These are phyloP conservation scores for Cephus spinipes DNA, from an alignment of 2,888 invertebrate genomes.

Conservation along the genomic window DNA sequence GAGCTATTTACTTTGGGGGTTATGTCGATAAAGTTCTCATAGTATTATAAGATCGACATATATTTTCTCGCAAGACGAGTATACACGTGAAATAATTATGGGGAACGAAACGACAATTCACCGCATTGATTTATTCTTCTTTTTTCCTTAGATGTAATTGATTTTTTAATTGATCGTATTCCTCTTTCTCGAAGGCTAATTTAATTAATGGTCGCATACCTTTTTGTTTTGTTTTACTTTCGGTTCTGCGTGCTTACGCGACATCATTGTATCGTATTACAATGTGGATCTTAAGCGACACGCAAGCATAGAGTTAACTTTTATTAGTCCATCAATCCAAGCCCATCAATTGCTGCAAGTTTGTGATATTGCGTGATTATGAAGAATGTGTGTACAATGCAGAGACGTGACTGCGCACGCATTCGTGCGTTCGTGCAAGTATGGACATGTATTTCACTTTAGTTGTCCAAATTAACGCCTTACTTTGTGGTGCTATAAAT, in stretches of 20 bases:
- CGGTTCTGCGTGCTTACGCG: not conserved
- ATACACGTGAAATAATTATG: not conserved
- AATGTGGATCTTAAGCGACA: not conserved
- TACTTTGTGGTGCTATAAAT: not conserved
- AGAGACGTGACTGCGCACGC: constrained; percentile 3
- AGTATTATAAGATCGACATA: not conserved
- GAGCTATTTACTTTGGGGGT: constrained; percentile 45
- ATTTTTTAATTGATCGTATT: not conserved
- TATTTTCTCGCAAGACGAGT: too few species aligned
- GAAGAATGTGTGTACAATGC: not conserved
- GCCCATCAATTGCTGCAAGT: not conserved
- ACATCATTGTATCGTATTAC: not conserved
- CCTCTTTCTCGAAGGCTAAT: not conserved
- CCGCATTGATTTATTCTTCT: not conserved
- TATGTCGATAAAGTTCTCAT: not conserved
- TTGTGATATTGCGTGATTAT: not conserved
- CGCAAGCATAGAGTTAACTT: not conserved
- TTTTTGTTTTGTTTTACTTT: not conserved
- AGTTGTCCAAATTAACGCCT: constrained; percentile 24
- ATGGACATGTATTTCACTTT: constrained; percentile 15
- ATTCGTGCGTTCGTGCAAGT: not conserved
- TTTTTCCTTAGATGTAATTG: not conserved
- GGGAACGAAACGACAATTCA: not conserved
- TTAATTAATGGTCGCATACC: not conserved
- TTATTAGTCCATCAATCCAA: not conserved